phyloP scores from a whole-genome alignment of 2,113 vertebrate species.

The Hippocampus mohnikei region DNA sequence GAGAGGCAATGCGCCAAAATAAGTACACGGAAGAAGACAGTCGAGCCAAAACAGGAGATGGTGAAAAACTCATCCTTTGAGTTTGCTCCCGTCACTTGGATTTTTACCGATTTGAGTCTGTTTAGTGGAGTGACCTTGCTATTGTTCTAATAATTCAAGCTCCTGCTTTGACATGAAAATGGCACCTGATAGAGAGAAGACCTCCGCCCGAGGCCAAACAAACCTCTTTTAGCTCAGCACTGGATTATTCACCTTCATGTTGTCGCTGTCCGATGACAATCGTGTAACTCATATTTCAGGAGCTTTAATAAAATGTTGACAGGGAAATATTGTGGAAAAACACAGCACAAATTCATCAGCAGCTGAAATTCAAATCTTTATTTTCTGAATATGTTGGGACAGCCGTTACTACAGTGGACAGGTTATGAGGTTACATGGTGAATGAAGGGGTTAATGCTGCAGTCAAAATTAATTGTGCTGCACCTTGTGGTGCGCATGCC shows the following conservation, averaged over 20 bases:
- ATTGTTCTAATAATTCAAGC: background rate
- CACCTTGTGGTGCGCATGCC: no score
- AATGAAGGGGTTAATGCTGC: no score
- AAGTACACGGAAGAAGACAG: slow-evolving; percentile 20
- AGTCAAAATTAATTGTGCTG: no score
- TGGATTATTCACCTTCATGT: background rate
- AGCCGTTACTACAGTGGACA: no score
- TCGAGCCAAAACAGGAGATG: slow-evolving; percentile 5
- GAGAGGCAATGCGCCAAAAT: slow-evolving; percentile 19
- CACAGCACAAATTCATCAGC: background rate
- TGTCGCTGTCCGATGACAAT: background rate
- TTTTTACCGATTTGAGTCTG: background rate
- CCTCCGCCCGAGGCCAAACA: background rate
- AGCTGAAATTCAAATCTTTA: background rate
- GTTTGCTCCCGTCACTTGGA: background rate
- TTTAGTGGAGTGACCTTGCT: background rate
- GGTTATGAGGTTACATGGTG: no score
- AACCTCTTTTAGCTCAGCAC: background rate
- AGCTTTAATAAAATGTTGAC: background rate
- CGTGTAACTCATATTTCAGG: background rate
- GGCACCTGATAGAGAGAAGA: background rate
- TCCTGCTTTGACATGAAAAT: background rate
- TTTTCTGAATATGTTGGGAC: background rate
- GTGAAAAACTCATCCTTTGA: slow-evolving; percentile 12
- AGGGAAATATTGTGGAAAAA: background rate